Evolutionary conservation across 2,888 invertebrate species (phyloP).

Genomic region (Chaetoderma sp.): DNA sequence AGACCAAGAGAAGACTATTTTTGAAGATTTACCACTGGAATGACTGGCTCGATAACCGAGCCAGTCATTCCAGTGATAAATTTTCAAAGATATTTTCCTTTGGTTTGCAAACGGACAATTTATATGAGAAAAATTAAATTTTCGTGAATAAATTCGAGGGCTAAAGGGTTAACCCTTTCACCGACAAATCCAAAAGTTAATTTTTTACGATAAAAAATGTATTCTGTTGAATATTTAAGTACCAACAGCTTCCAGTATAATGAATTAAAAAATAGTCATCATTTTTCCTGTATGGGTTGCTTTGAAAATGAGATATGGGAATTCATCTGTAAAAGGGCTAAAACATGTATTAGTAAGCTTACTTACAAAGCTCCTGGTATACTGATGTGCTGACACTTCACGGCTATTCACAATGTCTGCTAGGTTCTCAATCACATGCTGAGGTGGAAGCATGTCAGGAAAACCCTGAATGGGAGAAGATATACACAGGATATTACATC

Average conservation of each 20-base stretch:
- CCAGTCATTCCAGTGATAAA: too few relatives aligned
- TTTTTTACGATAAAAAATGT: neutral
- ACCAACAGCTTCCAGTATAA: neutral
- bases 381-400: constrained; percentile 87
- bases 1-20: too few relatives aligned
- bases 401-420: constrained; percentile 75
- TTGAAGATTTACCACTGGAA: too few relatives aligned
- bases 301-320: neutral
- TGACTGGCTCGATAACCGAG: too few relatives aligned
- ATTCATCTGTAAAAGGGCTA: constrained; percentile 10
- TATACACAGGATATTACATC: neutral
- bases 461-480: constrained; percentile 77
- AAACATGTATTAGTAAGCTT: too few relatives aligned
- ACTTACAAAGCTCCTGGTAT: constrained; percentile 93
- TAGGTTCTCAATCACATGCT: constrained; percentile 83
- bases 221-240: too few relatives aligned
- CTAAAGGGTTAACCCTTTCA: too few relatives aligned
- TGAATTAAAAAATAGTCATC: neutral
- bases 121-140: too few relatives aligned
- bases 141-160: too few relatives aligned
- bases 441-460: constrained; percentile 87
- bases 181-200: too few relatives aligned
- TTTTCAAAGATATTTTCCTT: too few relatives aligned
- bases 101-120: too few relatives aligned
- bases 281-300: neutral